Conservation (phyloP, 2,888 invertebrate species). For the Stenodera caucasica region DNA sequence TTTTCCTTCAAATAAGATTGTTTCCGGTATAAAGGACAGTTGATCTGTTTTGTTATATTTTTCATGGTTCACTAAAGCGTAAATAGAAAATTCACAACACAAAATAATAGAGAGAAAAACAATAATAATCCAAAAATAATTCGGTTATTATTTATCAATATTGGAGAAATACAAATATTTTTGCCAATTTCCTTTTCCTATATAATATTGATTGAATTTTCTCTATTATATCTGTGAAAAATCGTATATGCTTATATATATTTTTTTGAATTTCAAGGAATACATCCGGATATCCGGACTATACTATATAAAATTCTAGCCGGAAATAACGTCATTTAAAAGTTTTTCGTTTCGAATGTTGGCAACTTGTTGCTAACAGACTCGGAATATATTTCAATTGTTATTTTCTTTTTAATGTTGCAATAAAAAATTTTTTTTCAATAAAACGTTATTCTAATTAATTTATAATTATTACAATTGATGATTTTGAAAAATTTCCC, state of each 20-base stretch:
- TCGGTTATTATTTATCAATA: too few species aligned
- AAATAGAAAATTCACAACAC: slow-evolving; percentile 15
- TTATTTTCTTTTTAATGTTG: neutral
- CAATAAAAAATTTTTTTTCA: too few species aligned
- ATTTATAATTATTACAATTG: neutral
- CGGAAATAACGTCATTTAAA: slow-evolving; percentile 6
- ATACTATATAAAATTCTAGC: neutral
- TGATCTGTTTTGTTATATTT: slow-evolving; percentile 39
- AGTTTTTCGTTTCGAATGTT: neutral
- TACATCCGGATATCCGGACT: slow-evolving; percentile 5
- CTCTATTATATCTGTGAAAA: slow-evolving; percentile 15
- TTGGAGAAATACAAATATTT: too few species aligned
- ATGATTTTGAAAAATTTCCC: neutral
- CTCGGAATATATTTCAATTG: too few species aligned
- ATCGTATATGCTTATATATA: slow-evolving; percentile 4
- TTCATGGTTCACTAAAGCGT: slow-evolving; percentile 31
- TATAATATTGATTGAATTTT: slow-evolving; percentile 11
- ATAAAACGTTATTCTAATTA: neutral
- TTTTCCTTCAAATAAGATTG: too few species aligned
- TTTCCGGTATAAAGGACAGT: slow-evolving; percentile 29
- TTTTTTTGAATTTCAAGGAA: neutral
- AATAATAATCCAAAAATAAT: too few species aligned
- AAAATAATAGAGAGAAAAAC: slow-evolving; percentile 24
- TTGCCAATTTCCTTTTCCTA: too few species aligned
- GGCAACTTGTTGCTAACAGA: slow-evolving; percentile 18